Conservation (phyloP, 2,113 vertebrate species). For the Tachysurus vachellii region DNA sequence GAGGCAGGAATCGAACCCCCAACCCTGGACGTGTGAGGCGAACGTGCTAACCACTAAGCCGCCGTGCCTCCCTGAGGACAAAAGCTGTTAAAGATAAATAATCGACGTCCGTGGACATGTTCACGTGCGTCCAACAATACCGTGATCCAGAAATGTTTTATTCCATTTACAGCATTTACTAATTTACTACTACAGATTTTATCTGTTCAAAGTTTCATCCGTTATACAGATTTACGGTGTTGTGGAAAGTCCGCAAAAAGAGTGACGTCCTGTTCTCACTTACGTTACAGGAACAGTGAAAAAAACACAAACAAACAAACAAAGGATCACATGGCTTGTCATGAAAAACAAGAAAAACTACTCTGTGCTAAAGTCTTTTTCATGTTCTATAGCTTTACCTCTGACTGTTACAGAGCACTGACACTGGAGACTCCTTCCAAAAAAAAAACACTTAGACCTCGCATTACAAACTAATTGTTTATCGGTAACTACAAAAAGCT, state of each 20-base stretch:
- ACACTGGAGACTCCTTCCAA: not conserved
- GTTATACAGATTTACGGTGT: too few species aligned
- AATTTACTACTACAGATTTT: not conserved
- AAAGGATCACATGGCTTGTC: not conserved
- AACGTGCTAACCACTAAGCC: too few species aligned
- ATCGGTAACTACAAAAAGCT: too few species aligned
- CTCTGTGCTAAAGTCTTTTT: not conserved
- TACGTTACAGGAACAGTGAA: not conserved
- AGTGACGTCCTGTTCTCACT: not conserved
- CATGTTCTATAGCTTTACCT: not conserved
- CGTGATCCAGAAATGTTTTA: not conserved
- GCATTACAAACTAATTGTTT: too few species aligned
- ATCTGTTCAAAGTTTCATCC: not conserved
- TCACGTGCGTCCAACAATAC: not conserved
- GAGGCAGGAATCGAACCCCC: too few species aligned
- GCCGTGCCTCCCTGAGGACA: too few species aligned
- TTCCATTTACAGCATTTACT: too few species aligned
- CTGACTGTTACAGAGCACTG: not conserved
- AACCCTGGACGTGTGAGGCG: too few species aligned
- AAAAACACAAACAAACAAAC: not conserved
- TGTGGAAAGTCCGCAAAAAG: not conserved
- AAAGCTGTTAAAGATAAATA: not conserved
- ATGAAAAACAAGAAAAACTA: not conserved
- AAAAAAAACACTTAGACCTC: not conserved
- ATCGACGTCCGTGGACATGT: not conserved